These are phyloP conservation scores for Poeciliopsis gracilis DNA, from an alignment of 2,797 vertebrate genomes.

Conservation along the genomic window DNA sequence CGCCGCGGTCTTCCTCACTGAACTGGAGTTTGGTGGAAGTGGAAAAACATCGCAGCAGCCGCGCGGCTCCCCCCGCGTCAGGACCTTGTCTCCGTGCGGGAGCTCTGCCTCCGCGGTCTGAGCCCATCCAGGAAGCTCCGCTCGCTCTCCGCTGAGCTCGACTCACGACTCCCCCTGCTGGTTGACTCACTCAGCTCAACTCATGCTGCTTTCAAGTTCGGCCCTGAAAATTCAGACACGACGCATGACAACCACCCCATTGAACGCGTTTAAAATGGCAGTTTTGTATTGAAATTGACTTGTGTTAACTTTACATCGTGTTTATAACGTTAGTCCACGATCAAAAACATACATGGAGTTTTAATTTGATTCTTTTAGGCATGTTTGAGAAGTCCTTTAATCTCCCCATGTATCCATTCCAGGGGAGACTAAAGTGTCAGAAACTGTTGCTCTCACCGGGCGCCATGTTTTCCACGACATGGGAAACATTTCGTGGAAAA, in stretches of 20 bases:
- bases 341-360: too few relatives aligned
- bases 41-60: constrained; percentile 14
- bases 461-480: too few relatives aligned
- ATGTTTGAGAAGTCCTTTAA: too few relatives aligned
- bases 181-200: constrained; percentile 9
- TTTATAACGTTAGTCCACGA: too few relatives aligned
- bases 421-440: too few relatives aligned
- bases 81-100: neutral
- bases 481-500: too few relatives aligned
- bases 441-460: too few relatives aligned
- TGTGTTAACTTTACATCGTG: too few relatives aligned
- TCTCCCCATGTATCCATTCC: too few relatives aligned
- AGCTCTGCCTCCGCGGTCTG: neutral
- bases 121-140: constrained; percentile 4
- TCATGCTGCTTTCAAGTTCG: constrained; percentile 47
- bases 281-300: too few relatives aligned
- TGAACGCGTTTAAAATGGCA: neutral
- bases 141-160: neutral
- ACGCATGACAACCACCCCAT: neutral
- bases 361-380: too few relatives aligned
- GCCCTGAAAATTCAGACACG: neutral
- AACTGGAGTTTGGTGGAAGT: neutral
- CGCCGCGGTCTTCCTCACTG: neutral
- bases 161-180: constrained; percentile 52
- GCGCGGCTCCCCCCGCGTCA: neutral